Conservation (phyloP, 2,797 vertebrate species). For the Triplophysa bombifrons region DNA sequence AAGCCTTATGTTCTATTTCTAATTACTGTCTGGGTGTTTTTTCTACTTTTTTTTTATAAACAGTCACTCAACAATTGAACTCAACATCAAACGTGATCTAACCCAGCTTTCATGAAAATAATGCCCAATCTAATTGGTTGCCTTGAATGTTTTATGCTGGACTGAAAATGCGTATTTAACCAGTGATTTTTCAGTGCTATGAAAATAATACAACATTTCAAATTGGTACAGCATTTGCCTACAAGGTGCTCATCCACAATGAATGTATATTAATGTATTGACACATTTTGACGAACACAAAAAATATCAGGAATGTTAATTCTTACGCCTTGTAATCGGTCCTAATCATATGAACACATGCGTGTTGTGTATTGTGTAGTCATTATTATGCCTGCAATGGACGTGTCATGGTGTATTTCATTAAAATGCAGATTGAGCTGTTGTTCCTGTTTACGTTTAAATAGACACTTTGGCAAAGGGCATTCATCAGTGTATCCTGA, state of each 20-base stretch:
- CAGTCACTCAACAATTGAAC: conserved; percentile 67
- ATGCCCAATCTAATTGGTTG: conserved; percentile 69
- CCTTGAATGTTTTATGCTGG: conserved; percentile 68
- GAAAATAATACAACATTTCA: conserved; percentile 27
- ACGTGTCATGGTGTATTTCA: conserved; percentile 23
- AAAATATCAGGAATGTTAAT: conserved; percentile 39
- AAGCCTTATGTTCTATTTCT: conserved; percentile 78
- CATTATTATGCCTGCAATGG: conserved; percentile 1
- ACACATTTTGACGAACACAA: conserved; percentile 1
- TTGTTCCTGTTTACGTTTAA: conserved; percentile 65
- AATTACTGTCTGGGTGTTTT: conserved; percentile 68
- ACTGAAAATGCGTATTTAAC: conserved; percentile 19
- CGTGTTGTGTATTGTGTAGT: conserved; percentile 14
- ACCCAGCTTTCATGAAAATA: conserved; percentile 65
- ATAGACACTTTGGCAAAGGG: conserved; percentile 67
- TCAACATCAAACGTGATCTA: conserved; percentile 64
- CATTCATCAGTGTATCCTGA: conserved; percentile 70
- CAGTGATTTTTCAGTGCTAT: conserved; percentile 16
- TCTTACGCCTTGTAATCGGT: conserved; percentile 12
- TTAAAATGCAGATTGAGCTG: conserved; percentile 46
- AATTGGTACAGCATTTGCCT: conserved; percentile 47
- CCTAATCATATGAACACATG: conserved; percentile 19
- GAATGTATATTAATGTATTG: conserved; percentile 43
- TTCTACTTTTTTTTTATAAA: conserved; percentile 72
- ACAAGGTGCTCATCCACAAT: conserved; percentile 24